A percentile compares a stretch with the other conserved stretches of the same genome.
phyloP scores from a whole-genome alignment of 2,888 invertebrate species.

The Drosophila ustulata region DNA sequence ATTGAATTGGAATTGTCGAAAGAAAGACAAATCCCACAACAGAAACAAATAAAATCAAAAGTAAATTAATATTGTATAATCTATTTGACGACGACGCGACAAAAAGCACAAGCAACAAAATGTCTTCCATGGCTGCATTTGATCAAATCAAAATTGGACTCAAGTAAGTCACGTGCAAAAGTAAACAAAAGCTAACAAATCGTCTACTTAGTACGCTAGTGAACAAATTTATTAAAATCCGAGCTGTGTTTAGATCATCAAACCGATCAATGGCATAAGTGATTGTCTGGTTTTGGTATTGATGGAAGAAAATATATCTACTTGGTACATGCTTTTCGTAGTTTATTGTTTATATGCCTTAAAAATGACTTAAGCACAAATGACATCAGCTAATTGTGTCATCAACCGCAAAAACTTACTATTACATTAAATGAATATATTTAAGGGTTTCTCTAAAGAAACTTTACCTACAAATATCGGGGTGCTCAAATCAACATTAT shows the following conservation, averaged over 20 bases:
- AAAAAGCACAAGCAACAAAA: constrained; percentile 54
- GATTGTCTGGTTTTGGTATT: constrained; percentile 5
- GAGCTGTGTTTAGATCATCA: constrained; percentile 42
- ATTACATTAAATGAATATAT: background rate
- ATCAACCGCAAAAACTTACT: constrained; percentile 16
- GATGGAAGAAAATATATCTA: constrained; percentile 2
- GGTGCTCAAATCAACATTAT: background rate
- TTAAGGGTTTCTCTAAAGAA: background rate
- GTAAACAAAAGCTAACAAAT: background rate
- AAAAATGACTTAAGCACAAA: constrained; percentile 17
- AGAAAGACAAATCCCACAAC: constrained; percentile 6
- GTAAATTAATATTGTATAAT: constrained; percentile 2
- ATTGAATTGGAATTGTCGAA: constrained; percentile 1
- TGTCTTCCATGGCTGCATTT: constrained; percentile 83
- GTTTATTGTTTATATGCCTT: constrained; percentile 5
- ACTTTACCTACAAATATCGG: background rate
- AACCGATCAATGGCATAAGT: constrained; percentile 1
- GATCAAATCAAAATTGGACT: constrained; percentile 84
- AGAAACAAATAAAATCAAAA: background rate
- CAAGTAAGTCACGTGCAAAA: constrained; percentile 74
- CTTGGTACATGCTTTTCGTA: constrained; percentile 16
- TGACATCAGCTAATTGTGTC: constrained; percentile 57
- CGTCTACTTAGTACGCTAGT: constrained; percentile 5
- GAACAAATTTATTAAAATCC: background rate
- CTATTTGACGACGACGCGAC: constrained; percentile 10